Percentiles rank a stretch among this genome's conserved stretches.
phyloP scores from a whole-genome alignment of 1,140 invertebrate genomes.

The Polypedilum pembai region DNA sequence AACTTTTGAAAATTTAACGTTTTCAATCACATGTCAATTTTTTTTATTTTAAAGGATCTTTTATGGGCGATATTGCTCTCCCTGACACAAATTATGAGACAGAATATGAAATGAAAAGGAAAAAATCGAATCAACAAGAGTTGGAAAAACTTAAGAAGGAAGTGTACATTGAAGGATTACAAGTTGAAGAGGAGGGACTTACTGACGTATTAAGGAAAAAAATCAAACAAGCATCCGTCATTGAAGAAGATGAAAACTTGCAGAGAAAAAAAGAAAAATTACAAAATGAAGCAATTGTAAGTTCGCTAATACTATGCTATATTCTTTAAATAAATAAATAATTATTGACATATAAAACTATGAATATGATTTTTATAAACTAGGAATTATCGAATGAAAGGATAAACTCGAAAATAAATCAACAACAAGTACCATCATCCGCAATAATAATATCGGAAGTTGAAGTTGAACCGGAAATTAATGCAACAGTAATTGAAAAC shows the following conservation, averaged over 20 bases:
- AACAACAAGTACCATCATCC: conserved; percentile 16
- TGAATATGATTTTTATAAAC: not conserved
- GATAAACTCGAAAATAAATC: conserved; percentile 10
- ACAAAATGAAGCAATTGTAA: conserved; percentile 13
- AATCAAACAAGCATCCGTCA: conserved; percentile 47
- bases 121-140: conserved; percentile 60
- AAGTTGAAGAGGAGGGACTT: conserved; percentile 73
- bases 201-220: conserved; percentile 59
- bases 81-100: conserved; percentile 54
- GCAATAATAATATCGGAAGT: conserved; percentile 24
- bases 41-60: conserved; percentile 56
- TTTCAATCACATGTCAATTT: too few species aligned
- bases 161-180: conserved; percentile 65
- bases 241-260: not conserved
- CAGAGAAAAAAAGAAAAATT: not conserved
- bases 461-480: conserved; percentile 22
- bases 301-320: not conserved
- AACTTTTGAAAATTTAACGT: too few species aligned
- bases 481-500: conserved; percentile 29
- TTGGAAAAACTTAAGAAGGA: conserved; percentile 70
- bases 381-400: not conserved
- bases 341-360: not conserved
- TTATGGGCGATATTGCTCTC: conserved; percentile 73
- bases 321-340: not conserved
- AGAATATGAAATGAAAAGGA: conserved; percentile 48